Evolutionary conservation across 2,113 vertebrate genomes (phyloP).

Genomic region (Eira barbara): DNA sequence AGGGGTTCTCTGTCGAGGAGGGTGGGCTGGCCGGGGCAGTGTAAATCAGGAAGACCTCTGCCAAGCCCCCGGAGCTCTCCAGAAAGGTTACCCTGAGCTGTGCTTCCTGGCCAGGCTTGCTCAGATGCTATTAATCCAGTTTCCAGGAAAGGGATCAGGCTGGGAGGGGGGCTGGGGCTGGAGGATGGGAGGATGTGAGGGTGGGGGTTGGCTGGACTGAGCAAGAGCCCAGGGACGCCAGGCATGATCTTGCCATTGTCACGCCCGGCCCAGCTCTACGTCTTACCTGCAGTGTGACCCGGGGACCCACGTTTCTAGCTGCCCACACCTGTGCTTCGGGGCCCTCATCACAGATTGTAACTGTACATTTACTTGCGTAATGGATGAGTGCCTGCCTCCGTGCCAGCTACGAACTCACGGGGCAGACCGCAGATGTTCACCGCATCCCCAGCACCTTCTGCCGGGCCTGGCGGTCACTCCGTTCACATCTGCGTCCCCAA

Average conservation of each 20-base stretch:
- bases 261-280: fast-evolving
- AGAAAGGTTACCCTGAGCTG: slow-evolving; percentile 16
- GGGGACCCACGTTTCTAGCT: fast-evolving
- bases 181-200: not conserved
- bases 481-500: not conserved
- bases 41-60: slow-evolving; percentile 56
- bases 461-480: not conserved
- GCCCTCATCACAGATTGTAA: not conserved
- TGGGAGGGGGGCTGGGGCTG: not conserved
- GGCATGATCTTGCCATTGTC: not conserved
- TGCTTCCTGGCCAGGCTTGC: slow-evolving; percentile 39
- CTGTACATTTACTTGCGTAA: not conserved
- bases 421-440: not conserved
- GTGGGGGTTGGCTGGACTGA: not conserved
- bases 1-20: not conserved
- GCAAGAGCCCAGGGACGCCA: not conserved
- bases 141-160: slow-evolving; percentile 56
- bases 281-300: not conserved
- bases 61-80: not conserved
- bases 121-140: slow-evolving; percentile 26
- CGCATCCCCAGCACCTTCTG: not conserved
- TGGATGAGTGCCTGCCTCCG: not conserved
- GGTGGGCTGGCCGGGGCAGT: fast-evolving
- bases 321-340: not conserved
- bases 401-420: not conserved